Base-by-base conservation (phyloP, 2,888 invertebrate species). In the Hololepta plana region DNA sequence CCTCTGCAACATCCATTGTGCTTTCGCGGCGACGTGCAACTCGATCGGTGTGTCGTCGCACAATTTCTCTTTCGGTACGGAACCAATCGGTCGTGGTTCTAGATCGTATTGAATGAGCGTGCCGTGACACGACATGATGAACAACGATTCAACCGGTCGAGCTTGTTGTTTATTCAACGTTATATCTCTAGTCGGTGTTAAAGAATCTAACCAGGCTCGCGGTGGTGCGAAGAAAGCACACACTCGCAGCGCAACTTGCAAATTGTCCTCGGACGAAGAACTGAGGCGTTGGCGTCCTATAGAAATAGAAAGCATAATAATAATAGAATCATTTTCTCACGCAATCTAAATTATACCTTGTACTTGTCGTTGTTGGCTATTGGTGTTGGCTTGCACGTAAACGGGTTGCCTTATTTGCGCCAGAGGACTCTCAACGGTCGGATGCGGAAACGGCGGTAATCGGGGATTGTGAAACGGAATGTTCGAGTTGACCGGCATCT, bases 381-480 rank as follows among this genome's bases (percentile, higher is more conserved):
- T 61, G 50, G 30, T 60, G n/a, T n/a, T 30, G 12, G 43, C 63
- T 46, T 47, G 54, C 26, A 49, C 54, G 54, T 51, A 62, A 46
- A 37, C 55, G 1, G 69, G 67, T 39, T 79, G 80, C 20, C 88
- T 69, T 38, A 93, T 66, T 56, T 93, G 91, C 2, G 85, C 84
- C 35, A 90, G 58, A 2, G 93, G 85, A 39, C 69, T 59, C 20
- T 82, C 60, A 12, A 76, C 67, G 11, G 74, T 68, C 8, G 93
- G 90, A 45, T 77, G 72, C 7, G 91, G 85, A 59, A 79, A 91
- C 4, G 91, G 91, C 24, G 90, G 87, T 48, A 88, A 62, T 15
- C 91, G 71, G 7, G 90, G 85, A 62, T 93, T 93, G 27, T 75
- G 72, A 55, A 70, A 81, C 46, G 80, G 75, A 31, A 63, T 61